phyloP scores from a whole-genome alignment of 92 coral and sea anemone genomes.

The Blastomussa wellsi region DNA sequence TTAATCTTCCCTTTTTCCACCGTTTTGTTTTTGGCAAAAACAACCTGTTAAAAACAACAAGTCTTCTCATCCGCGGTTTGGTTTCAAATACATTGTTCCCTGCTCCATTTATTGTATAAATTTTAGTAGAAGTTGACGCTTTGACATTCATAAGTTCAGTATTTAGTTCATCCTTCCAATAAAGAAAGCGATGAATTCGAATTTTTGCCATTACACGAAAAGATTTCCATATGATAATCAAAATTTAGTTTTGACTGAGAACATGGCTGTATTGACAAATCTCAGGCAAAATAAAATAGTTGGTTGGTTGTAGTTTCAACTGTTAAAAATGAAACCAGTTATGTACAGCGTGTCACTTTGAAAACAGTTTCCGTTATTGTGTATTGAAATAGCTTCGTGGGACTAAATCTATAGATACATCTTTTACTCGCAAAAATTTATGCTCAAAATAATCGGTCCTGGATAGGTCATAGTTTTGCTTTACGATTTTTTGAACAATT shows the following conservation, averaged over 20 bases:
- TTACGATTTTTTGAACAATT: neutral
- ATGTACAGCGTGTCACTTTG: neutral
- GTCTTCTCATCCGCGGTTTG: neutral
- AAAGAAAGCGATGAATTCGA: neutral
- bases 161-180: neutral
- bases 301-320: too few species aligned
- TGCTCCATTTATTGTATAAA: neutral
- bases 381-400: neutral
- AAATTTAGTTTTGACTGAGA: neutral
- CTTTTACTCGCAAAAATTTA: neutral
- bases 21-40: neutral
- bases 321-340: neutral
- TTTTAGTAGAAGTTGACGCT: neutral
- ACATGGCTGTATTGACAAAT: neutral
- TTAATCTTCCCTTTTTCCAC: neutral
- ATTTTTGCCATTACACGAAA: neutral
- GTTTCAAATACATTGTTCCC: neutral
- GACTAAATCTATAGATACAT: neutral
- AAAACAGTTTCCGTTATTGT: neutral
- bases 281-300: too few species aligned
- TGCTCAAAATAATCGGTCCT: neutral
- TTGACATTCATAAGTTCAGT: neutral
- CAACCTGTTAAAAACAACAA: neutral
- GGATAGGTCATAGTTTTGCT: too few species aligned
- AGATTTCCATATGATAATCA: neutral